These are phyloP conservation scores for Salvelinus fontinalis DNA, from an alignment of 2,113 vertebrate species.

Conservation along the genomic window DNA sequence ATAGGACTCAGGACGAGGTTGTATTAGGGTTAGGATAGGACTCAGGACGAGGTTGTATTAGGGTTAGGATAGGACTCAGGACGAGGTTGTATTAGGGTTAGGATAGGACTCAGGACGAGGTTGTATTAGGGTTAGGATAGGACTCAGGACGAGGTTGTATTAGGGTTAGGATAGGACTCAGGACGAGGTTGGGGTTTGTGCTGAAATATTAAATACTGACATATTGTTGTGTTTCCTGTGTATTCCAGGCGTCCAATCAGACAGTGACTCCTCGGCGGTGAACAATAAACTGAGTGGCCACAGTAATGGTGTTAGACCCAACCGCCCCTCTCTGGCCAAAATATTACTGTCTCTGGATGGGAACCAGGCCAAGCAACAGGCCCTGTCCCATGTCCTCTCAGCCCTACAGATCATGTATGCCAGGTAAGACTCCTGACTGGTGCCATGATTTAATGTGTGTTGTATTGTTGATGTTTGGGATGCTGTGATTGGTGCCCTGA, in stretches of 20 bases:
- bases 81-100: no score
- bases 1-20: no score
- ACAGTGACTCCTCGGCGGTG: slow-evolving; percentile 85
- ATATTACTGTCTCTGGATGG: slow-evolving; percentile 95
- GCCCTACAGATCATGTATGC: slow-evolving; percentile 96
- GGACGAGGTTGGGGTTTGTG: no score
- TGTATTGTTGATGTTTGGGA: slow-evolving; percentile 73
- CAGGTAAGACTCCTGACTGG: slow-evolving; percentile 79
- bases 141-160: no score
- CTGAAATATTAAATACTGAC: no score
- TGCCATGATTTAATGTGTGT: slow-evolving; percentile 77
- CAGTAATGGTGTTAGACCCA: slow-evolving; percentile 79
- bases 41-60: no score
- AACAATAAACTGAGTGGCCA: slow-evolving; percentile 90
- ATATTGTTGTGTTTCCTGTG: background rate
- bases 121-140: no score
- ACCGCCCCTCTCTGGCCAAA: slow-evolving; percentile 94
- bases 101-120: no score
- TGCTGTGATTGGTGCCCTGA: slow-evolving; percentile 77
- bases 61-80: no score
- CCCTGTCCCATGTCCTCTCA: slow-evolving; percentile 89
- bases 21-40: no score
- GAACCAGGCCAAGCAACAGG: slow-evolving; percentile 93
- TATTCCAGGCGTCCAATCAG: slow-evolving; percentile 87
- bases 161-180: no score